Evolutionary conservation across 2,888 invertebrate genomes (phyloP).

Genomic region (Labia minor): DNA sequence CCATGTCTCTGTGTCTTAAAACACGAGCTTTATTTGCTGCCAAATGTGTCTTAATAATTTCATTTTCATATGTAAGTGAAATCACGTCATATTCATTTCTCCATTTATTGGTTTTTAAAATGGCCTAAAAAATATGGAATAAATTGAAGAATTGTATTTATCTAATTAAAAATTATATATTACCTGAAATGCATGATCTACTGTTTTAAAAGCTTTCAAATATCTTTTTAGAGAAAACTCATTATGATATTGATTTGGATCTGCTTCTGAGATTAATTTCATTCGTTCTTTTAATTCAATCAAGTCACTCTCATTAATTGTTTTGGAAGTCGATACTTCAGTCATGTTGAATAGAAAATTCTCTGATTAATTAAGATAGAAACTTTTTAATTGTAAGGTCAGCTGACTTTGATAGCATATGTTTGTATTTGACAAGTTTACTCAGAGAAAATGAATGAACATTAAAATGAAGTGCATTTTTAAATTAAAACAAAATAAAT

Average conservation of each 20-base stretch:
- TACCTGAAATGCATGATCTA: conserved; percentile 65
- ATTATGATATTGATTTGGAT: conserved; percentile 62
- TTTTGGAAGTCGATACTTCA: conserved; percentile 31
- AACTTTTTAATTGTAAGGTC: too few relatives aligned
- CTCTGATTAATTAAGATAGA: too few relatives aligned
- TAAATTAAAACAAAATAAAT: too few relatives aligned
- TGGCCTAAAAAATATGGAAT: conserved; percentile 44
- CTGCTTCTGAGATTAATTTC: conserved; percentile 60
- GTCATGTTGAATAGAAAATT: not conserved
- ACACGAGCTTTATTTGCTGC: conserved; percentile 54
- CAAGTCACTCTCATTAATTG: conserved; percentile 52
- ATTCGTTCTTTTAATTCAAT: conserved; percentile 57
- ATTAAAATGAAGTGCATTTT: too few relatives aligned
- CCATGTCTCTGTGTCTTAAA: conserved; percentile 57
- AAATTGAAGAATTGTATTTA: not conserved
- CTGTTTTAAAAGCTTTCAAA: conserved; percentile 60
- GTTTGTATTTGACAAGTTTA: too few relatives aligned
- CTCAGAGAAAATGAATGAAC: too few relatives aligned
- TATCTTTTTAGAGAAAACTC: conserved; percentile 61
- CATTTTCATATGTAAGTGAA: conserved; percentile 43
- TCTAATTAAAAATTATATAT: conserved; percentile 23
- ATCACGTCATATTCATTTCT: conserved; percentile 58
- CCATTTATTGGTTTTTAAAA: conserved; percentile 73
- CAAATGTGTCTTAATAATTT: conserved; percentile 46
- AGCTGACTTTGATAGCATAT: too few relatives aligned